Percentiles rank a stretch among this genome's conserved stretches.
Conservation (phyloP, 1,140 invertebrate genomes). For the Pentalonia nigronervosa region DNA sequence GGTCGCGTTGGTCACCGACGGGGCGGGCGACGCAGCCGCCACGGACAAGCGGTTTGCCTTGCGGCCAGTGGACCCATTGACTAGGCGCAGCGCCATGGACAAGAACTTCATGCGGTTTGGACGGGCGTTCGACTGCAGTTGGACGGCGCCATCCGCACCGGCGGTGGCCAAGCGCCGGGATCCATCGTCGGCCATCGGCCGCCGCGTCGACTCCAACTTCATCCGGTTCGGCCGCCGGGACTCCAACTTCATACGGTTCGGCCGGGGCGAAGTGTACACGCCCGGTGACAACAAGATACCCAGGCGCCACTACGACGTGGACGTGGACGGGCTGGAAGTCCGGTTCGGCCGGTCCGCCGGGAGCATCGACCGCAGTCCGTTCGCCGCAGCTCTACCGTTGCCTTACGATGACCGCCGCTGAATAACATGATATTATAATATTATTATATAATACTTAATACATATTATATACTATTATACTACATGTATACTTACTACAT, state of each 20-base stretch:
- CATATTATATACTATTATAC: not conserved
- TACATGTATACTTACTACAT: not conserved
- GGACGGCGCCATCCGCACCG: constrained; percentile 68
- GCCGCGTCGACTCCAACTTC: constrained; percentile 59
- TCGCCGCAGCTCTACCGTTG: not conserved
- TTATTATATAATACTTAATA: not conserved
- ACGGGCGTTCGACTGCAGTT: constrained; percentile 47
- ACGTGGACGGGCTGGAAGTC: constrained; percentile 50
- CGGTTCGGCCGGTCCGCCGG: constrained; percentile 41
- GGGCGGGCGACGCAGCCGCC: not conserved
- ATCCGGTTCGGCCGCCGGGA: constrained; percentile 57
- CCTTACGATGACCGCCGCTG: constrained; percentile 15
- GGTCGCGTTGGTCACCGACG: not conserved
- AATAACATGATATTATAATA: not conserved
- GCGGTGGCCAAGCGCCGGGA: constrained; percentile 65
- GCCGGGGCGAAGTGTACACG: constrained; percentile 59
- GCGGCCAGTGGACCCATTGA: constrained; percentile 60
- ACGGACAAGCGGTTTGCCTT: constrained; percentile 58
- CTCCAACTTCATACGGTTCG: constrained; percentile 61
- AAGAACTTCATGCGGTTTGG: constrained; percentile 63
- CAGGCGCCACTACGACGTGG: constrained; percentile 37
- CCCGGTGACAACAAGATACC: constrained; percentile 51
- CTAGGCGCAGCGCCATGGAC: constrained; percentile 61
- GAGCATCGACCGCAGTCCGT: not conserved
- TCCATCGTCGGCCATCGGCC: not conserved